Evolutionary conservation across 2,797 vertebrate species (phyloP).

Genomic region (Tiaroga cobitis): DNA sequence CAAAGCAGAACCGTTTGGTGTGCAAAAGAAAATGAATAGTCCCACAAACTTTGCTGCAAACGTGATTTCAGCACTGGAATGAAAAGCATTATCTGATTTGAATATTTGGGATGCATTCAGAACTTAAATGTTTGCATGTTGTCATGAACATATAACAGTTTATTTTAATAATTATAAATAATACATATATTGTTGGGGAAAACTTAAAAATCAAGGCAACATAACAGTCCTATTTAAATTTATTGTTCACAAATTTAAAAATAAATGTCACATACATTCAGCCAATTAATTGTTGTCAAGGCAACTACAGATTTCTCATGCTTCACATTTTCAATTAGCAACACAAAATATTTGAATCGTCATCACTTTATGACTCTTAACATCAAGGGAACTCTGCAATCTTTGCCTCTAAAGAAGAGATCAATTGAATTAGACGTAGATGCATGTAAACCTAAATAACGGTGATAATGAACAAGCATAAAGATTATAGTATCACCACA

Average conservation of each 20-base stretch:
- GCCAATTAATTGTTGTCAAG: neutral
- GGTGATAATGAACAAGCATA: neutral
- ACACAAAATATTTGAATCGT: neutral
- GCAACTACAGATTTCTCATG: neutral
- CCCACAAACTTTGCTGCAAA: conserved; percentile 6
- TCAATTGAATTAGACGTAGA: neutral
- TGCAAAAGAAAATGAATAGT: neutral
- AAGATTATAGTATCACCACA: neutral
- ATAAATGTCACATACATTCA: neutral
- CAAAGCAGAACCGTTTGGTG: neutral
- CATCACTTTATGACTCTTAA: neutral
- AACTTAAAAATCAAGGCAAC: neutral
- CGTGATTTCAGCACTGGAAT: neutral
- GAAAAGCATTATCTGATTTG: neutral
- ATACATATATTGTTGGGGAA: no score
- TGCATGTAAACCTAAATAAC: neutral
- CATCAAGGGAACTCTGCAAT: neutral
- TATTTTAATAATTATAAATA: neutral
- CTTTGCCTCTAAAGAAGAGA: neutral
- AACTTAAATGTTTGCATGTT: neutral
- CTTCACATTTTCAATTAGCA: neutral
- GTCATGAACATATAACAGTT: neutral
- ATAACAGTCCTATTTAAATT: neutral
- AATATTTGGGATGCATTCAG: neutral
- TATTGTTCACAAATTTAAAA: neutral